Evolutionary conservation across 2,797 vertebrate species (phyloP).

Genomic region (Crocidura indochinensis): DNA sequence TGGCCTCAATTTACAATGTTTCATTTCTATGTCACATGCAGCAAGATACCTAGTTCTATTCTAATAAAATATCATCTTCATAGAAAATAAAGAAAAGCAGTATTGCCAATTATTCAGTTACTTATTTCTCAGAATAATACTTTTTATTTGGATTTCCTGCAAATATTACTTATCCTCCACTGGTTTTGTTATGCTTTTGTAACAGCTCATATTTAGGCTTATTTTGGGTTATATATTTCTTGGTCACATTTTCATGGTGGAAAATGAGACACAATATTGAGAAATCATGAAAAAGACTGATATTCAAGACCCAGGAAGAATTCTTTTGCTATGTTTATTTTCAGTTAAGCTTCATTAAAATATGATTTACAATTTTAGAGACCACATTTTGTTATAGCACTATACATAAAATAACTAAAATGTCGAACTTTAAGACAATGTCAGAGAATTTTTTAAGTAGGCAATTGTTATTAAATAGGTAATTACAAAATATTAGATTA

Average conservation of each 20-base stretch:
- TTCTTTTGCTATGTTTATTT: constrained; percentile 43
- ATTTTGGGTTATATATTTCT: constrained; percentile 69
- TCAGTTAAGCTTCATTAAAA: constrained; percentile 63
- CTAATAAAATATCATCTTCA: constrained; percentile 35
- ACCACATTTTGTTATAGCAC: background rate
- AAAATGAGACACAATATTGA: constrained; percentile 59
- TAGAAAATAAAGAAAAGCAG: constrained; percentile 15
- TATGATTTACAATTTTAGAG: constrained; percentile 19
- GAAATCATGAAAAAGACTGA: constrained; percentile 66
- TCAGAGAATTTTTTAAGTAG: background rate
- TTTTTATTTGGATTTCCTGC: constrained; percentile 40
- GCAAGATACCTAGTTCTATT: constrained; percentile 48
- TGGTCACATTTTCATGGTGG: constrained; percentile 59
- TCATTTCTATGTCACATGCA: constrained; percentile 21
- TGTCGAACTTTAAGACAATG: background rate
- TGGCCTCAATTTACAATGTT: constrained; percentile 9
- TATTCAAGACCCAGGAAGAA: constrained; percentile 46
- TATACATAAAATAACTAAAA: constrained; percentile 31
- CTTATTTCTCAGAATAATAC: constrained; percentile 43
- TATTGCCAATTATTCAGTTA: constrained; percentile 11
- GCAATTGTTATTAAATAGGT: too few species aligned
- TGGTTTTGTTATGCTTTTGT: constrained; percentile 36
- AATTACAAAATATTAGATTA: background rate
- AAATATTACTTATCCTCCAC: constrained; percentile 47
- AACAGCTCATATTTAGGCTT: constrained; percentile 64